Evolutionary conservation across 2,888 invertebrate genomes (phyloP), one percentile per base, ranked within the genome.

Genomic region (Epistrophella euchroma): DNA sequence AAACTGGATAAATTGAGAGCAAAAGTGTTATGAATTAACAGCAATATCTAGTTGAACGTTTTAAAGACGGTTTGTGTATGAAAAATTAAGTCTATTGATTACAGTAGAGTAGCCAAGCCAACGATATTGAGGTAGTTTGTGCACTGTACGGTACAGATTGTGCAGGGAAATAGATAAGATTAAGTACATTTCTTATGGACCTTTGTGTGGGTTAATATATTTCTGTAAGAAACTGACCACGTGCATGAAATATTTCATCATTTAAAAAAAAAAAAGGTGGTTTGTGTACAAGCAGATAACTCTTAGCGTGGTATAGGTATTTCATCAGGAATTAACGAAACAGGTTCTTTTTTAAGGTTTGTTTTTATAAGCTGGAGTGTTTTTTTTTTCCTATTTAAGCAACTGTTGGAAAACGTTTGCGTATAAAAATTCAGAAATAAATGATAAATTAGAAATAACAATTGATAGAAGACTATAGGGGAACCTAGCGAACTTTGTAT

Each of bases 1-100:
- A 86, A 86, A 86, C 28, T 78, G 78, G 85, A 77, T 81, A 81
- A 73, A 73, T 73, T 40, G 62, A 11, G 64, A 62, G 72, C 73
- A 77, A 55, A 68, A 76, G 32, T 80, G 80, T 77, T 73, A 55
- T 62, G 62, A 76, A 75, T 85, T 71, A 76, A 85, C 80, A 75
- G 75, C 43, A 58, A 85, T 80, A 76, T 72, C 71, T 52, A 55
- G 75, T 68, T 58, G 45, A 62, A 80, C 50, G 56, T 71, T 71
- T 56, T 50, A 75, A 75, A 72, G 71, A 72, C 45, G 76, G 47
- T 72, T 40, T 55, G 17, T 45, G 37, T 78, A 25, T 79, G 79
- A 84, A 35, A 84, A 74, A 84, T 84, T 70, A 45, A 35, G 43
- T 35, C 50, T 32, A 81, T 76, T 45, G 81, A 81, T 81, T 76